Base-by-base conservation (phyloP, 1,140 invertebrate genomes). In the Nasonia giraulti region DNA sequence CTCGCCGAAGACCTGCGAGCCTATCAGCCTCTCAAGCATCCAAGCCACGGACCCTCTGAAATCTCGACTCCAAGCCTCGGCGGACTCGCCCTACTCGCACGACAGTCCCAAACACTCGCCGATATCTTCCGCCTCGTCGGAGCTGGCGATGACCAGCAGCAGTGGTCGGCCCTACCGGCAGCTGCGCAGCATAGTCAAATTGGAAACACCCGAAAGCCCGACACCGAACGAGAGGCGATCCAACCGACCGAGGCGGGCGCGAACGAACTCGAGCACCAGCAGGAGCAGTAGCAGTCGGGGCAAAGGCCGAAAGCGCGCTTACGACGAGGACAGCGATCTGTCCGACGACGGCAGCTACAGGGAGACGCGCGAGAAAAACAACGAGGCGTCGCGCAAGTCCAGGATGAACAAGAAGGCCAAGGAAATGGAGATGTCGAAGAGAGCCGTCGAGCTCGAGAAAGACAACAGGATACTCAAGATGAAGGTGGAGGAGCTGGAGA, bases 321-420 rank as follows among this genome's bases (percentile, higher is more conserved):
- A 87, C 7, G 89, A 91, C 0, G 87, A 85, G n/a, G 74, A 74
- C 88, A 89, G 76, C 82, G 86, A 74, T 84, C 80, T 27, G 66
- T 87, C 11, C 88, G 92, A 7, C 86, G 89, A 91, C 73, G 86
- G 86, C 5, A 68, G 92, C 85, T 96, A 96, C 87, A 92, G 95
- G 31, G 95, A 96, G 88, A 93, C 95, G 20, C 92, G 96, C 20
- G 95, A 96, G 85, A 96, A 96, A 87, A 97, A 97, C 90, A 97
- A 97, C 89, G 96, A 96, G 90, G 96, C 96, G 10, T 96, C 96
- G 17, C 93, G 96, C 88, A 94, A 94, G 87, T 96, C 96, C 0
- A 92, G 96, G 83, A 94, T 95, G 91, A 96, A 96, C 83, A 94
- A 96, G 81, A 96, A 96, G 90, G 92, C 94, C 8, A 95, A 95